phyloP scores from a whole-genome alignment of 1,140 invertebrate species.

The Pseudomyrmex cubaensis region DNA sequence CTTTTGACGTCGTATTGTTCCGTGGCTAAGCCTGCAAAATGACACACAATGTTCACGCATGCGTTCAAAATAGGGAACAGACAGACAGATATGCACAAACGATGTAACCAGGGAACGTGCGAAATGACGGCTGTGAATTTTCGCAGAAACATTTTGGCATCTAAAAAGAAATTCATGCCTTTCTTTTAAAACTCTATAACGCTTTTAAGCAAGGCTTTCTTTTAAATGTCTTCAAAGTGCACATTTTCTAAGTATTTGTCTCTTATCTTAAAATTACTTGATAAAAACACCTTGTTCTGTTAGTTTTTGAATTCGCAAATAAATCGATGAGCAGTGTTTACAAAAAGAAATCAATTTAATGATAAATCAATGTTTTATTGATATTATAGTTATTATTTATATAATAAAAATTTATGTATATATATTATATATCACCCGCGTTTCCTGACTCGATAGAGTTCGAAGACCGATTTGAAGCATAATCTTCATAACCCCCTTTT shows the following conservation, averaged over 20 bases:
- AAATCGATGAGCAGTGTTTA: no score
- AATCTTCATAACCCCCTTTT: constrained; percentile 25
- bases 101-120: constrained; percentile 60
- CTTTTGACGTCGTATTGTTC: constrained; percentile 56
- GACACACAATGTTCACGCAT: constrained; percentile 70
- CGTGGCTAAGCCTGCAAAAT: constrained; percentile 68
- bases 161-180: constrained; percentile 65
- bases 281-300: neutral
- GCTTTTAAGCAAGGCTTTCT: constrained; percentile 22
- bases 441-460: neutral
- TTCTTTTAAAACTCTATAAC: constrained; percentile 58
- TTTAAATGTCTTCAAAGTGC: neutral
- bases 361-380: neutral
- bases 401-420: no score
- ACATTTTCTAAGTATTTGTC: neutral
- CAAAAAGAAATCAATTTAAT: neutral
- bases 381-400: no score
- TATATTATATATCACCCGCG: neutral
- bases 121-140: constrained; percentile 71
- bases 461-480: neutral
- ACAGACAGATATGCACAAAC: constrained; percentile 51
- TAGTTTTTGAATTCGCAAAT: neutral
- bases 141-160: constrained; percentile 65
- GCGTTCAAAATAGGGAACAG: constrained; percentile 56
- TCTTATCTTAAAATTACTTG: neutral